Evolutionary conservation across 2,113 vertebrate genomes (phyloP).

Genomic region (Periophthalmus modestus): DNA sequence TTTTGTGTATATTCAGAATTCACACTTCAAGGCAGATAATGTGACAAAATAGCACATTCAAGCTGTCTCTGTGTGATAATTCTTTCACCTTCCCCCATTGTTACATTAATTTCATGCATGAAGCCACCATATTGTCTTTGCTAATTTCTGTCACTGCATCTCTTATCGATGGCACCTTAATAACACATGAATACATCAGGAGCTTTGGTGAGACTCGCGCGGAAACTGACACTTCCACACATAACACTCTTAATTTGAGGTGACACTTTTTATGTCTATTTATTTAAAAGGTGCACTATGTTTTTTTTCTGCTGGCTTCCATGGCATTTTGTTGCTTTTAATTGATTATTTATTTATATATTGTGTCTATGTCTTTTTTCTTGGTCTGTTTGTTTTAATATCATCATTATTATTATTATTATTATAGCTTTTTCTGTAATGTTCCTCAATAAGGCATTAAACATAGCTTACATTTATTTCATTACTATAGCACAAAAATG

Average conservation of each 20-base stretch:
- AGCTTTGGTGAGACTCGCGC: constrained; percentile 28
- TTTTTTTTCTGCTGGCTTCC: background rate
- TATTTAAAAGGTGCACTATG: constrained; percentile 3
- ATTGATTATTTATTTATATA: too few relatives aligned
- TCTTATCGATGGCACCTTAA: constrained; percentile 34
- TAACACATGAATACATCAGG: constrained; percentile 12
- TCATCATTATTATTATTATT: too few relatives aligned
- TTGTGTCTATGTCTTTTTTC: too few relatives aligned
- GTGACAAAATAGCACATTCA: constrained; percentile 13
- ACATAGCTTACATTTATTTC: too few relatives aligned
- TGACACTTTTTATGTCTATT: constrained; percentile 26
- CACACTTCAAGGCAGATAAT: constrained; percentile 1
- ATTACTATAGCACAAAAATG: too few relatives aligned
- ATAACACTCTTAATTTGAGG: constrained; percentile 14
- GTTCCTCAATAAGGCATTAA: too few relatives aligned
- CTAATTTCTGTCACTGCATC: constrained; percentile 35
- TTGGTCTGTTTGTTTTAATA: too few relatives aligned
- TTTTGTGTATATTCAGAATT: constrained; percentile 18
- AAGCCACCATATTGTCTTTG: constrained; percentile 30
- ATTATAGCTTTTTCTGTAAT: too few relatives aligned
- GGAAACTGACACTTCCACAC: constrained; percentile 42
- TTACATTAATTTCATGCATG: constrained; percentile 11
- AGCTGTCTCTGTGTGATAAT: constrained; percentile 40
- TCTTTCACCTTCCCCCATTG: constrained; percentile 23
- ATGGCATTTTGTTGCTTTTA: too few relatives aligned